Base-by-base conservation (phyloP, 1,140 invertebrate genomes). In the Lasaia peninsularis region DNA sequence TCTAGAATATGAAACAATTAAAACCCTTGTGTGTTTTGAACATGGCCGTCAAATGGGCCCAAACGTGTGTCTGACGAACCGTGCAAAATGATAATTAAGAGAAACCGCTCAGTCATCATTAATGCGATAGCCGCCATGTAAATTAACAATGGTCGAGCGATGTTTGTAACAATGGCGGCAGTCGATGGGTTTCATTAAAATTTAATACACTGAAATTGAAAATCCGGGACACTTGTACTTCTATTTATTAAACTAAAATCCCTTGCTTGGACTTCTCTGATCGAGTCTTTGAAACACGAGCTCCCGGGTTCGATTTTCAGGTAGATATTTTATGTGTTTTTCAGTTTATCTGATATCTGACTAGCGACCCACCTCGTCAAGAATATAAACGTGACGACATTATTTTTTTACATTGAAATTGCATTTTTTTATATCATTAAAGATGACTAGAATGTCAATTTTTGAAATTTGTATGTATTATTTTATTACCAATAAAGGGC, bases 11-110 rank as follows among this genome's bases (percentile, higher is more conserved):
- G 16, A 10, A 20, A 14, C 24, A 55, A 55, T 55, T 55, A 55
- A 55, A 55, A 56, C 55, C 11, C 32, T 49, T 21, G 31, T 51
- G 33, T 31, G 32, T 58, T 52, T 56, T 50, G 49, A 57, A 64
- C 62, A 59, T 62, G 58, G 60, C 52, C 60, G 62, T 63, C 56
- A 60, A 63, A 62, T 54, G 55, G 51, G 64, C 31, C 50, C 69
- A 66, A 69, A 63, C 69, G 69, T 71, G 73, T 78, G 76, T 53
- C 73, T 81, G 80, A 83, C 82, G 82, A 83, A 88, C 80, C 85
- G 74, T 84, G 77, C 76, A 81, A 85, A 88, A 86, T 86, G 76
- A 88, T 88, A 88, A 88, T 88, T 86, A 86, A 85, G 75, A 83
- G 80, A 85, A 84, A 80, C 80, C 79, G 82, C 79, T 83, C 79